Evolutionary conservation across 2,888 invertebrate species (phyloP).

Genomic region (Hoplodrina blanda): DNA sequence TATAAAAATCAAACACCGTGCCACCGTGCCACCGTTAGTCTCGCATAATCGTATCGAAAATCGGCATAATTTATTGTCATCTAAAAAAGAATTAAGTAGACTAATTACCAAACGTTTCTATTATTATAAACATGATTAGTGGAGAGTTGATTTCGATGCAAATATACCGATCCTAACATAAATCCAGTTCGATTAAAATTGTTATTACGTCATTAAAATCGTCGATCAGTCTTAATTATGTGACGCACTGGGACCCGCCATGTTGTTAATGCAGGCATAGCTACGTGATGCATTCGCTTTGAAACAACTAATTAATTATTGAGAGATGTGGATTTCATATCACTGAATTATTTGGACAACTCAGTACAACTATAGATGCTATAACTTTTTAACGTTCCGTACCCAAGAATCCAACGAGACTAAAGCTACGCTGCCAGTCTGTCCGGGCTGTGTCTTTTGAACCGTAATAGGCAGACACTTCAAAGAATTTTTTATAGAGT

Average conservation of each 20-base stretch:
- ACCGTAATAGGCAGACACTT: too few species aligned
- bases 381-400: too few species aligned
- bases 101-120: background rate
- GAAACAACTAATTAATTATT: constrained; percentile 20
- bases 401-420: too few species aligned
- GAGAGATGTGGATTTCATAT: background rate
- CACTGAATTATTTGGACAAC: background rate
- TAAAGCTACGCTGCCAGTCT: too few species aligned
- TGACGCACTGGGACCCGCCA: constrained; percentile 18
- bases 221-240: constrained; percentile 48
- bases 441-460: too few species aligned
- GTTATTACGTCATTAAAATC: constrained; percentile 34
- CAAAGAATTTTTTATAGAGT: too few species aligned
- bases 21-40: too few species aligned
- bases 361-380: background rate
- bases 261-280: constrained; percentile 18
- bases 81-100: background rate
- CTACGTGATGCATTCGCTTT: constrained; percentile 33
- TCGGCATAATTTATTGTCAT: too few species aligned
- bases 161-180: background rate
- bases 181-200: constrained; percentile 18
- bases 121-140: constrained; percentile 1
- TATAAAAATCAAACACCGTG: too few species aligned
- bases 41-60: too few species aligned
- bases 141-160: constrained; percentile 16